Evolutionary conservation across 2,888 invertebrate genomes (phyloP).

Genomic region (Chydorus sphaericus): DNA sequence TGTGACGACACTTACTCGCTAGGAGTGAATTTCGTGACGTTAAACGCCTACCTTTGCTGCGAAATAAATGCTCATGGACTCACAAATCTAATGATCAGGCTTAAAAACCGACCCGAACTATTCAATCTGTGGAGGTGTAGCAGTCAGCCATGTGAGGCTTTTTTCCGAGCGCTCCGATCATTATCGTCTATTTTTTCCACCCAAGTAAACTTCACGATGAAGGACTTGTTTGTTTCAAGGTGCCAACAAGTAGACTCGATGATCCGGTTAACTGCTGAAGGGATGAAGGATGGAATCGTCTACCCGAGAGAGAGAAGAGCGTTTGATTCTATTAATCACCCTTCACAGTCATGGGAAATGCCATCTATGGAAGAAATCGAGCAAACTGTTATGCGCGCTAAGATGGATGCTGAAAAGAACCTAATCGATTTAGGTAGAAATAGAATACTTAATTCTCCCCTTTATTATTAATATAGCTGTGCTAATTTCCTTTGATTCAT

Average conservation of each 20-base stretch:
- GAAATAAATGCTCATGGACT: conserved; percentile 1
- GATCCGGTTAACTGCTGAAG: not conserved
- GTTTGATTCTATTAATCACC: not conserved
- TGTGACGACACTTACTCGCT: conserved; percentile 1
- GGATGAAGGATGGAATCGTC: not conserved
- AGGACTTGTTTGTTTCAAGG: not conserved
- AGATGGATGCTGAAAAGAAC: too few relatives aligned
- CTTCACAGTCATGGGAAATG: not conserved
- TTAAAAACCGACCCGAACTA: not conserved
- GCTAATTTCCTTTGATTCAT: too few relatives aligned
- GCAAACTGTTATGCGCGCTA: too few relatives aligned
- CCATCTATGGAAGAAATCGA: not conserved
- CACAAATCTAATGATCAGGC: not conserved
- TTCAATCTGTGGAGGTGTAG: not conserved
- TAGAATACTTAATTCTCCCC: too few relatives aligned
- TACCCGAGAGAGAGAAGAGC: not conserved
- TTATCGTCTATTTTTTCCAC: not conserved
- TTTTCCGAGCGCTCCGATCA: not conserved
- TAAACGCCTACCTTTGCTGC: not conserved
- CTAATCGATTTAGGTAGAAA: too few relatives aligned
- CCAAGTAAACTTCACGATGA: not conserved
- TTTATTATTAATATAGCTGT: too few relatives aligned
- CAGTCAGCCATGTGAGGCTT: not conserved
- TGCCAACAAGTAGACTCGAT: conserved; percentile 2
- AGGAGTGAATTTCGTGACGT: not conserved